Evolutionary conservation across 1,140 invertebrate genomes (phyloP), one percentile per base, ranked within the genome.

Genomic region (Calliphora vicina): DNA sequence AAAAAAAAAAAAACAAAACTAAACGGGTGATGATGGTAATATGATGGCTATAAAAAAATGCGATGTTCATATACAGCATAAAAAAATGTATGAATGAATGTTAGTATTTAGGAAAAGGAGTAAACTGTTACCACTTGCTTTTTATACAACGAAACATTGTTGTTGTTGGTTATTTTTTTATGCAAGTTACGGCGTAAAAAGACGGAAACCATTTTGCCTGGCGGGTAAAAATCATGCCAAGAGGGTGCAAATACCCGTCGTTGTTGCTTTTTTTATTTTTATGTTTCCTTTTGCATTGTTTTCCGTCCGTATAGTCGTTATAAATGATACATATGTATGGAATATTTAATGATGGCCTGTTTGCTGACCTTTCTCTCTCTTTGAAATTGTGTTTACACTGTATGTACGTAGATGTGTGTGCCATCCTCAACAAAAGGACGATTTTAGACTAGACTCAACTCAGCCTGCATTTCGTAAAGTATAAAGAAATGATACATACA

Each of bases 181-280:
- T 78, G 20, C 73, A 35, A n/a, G 29, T 35, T 76, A 78, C 74
- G 74, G 74, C 74, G 74, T 78, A 78, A 78, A 78, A 78, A 78
- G 74, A 78, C 74, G 74, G 74, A 78, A 78, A 78, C 74, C 74
- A 78, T 78, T 78, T 78, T 78, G 74, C 74, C 74, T 78, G 74
- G 74, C 74, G 74, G 74, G 74, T 78, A 78, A 20, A 76, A 76
- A 45, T 43, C n/a, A 78, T 67, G 23, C 61, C 61, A 67, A 67
- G 61, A 67, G 61, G 61, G 61, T 67, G 61, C 61, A 67, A 67
- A 67, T 67, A 23, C 20, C 61, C 23, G 20, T 20, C 35, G 50
- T n/a, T 57, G 15, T 57, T 57, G 50, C n/a, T 35, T 35, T 57
- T 57, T 57, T 57, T 17, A n/a, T 57, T 57, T 17, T n/a, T n/a